Conservation (phyloP, 2,797 vertebrate genomes). For the Eulemur rubriventer region DNA sequence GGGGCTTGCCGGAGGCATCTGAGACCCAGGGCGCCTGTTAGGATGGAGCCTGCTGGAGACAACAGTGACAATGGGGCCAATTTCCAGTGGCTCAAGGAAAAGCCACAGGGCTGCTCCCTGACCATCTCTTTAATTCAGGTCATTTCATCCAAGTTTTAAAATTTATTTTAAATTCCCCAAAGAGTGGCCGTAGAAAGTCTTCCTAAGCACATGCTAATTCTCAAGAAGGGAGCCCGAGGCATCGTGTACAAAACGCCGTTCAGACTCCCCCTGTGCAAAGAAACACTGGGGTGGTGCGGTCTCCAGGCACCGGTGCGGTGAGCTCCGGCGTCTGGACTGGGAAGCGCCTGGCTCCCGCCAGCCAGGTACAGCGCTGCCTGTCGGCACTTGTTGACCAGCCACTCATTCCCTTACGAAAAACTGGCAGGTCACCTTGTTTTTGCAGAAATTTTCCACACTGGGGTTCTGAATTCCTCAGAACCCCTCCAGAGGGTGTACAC, state of each 20-base stretch:
- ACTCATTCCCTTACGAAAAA: background rate
- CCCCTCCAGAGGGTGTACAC: background rate
- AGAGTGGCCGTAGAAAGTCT: background rate
- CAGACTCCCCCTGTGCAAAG: background rate
- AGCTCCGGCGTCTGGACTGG: background rate
- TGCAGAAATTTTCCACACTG: conserved; percentile 34
- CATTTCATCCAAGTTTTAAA: background rate
- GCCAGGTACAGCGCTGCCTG: background rate
- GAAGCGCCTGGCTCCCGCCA: rapidly evolving
- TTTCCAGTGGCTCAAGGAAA: background rate
- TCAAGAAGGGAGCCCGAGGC: background rate
- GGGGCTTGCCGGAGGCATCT: background rate
- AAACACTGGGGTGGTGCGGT: background rate
- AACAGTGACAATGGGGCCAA: rapidly evolving
- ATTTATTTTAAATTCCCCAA: background rate
- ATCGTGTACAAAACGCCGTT: background rate
- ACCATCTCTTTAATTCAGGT: background rate
- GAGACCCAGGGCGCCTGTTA: background rate
- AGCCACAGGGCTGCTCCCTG: background rate
- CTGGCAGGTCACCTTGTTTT: background rate
- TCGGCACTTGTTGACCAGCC: rapidly evolving
- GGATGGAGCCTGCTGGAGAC: rapidly evolving
- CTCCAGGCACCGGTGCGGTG: background rate
- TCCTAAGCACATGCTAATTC: background rate
- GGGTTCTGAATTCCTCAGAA: background rate